These are phyloP conservation scores for Notospermus geniculatus DNA, from an alignment of 1,140 invertebrate genomes.

Conservation along the genomic window DNA sequence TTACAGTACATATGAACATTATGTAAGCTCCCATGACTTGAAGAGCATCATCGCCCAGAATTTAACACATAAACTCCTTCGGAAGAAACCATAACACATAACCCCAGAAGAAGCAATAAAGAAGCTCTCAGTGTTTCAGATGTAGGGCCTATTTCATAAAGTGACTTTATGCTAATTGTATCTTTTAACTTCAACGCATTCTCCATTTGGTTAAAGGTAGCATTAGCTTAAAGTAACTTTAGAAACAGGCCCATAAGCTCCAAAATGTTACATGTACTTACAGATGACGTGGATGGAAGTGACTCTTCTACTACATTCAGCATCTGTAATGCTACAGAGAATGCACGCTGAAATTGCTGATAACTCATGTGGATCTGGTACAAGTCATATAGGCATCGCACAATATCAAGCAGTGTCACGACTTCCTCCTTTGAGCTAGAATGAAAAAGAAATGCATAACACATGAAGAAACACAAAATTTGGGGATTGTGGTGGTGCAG, in stretches of 20 bases:
- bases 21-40: no score
- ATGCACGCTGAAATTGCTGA: neutral
- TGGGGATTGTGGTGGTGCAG: no score
- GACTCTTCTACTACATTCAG: slow-evolving; percentile 10
- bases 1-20: no score
- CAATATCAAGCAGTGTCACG: neutral
- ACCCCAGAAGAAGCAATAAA: no score
- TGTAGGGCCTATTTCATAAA: neutral
- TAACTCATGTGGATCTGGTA: slow-evolving; percentile 5
- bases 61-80: no score
- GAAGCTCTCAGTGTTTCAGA: neutral
- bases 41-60: no score
- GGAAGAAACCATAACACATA: no score
- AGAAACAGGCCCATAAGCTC: neutral
- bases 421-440: neutral
- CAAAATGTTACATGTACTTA: neutral
- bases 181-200: no score
- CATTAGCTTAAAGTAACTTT: no score
- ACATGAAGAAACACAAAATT: no score
- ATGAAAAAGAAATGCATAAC: neutral
- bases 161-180: no score
- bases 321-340: neutral
- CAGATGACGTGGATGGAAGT: neutral
- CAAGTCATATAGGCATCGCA: neutral
- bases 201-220: no score